Conservation (phyloP, 1,140 invertebrate species). For the Tetragonula clypearis region DNA sequence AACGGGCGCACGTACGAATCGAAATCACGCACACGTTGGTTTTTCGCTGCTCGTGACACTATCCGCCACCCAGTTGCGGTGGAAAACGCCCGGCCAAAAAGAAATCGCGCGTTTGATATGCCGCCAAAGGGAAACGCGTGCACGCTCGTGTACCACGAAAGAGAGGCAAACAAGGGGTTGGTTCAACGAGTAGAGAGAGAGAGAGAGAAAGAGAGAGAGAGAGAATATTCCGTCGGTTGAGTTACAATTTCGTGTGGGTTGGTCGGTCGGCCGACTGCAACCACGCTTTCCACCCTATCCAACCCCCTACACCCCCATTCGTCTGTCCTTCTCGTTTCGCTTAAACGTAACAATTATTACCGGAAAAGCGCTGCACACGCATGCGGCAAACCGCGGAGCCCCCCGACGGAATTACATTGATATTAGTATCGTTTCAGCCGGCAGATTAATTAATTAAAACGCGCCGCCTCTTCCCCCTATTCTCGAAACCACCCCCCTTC, state of each 20-base stretch:
- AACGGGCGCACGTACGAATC: background rate
- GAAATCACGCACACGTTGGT: background rate
- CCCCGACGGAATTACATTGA: constrained; percentile 76
- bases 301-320: background rate
- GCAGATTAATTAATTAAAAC: constrained; percentile 81
- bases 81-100: constrained; percentile 67
- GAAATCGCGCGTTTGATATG: constrained; percentile 80
- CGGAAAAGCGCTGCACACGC: constrained; percentile 70
- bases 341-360: constrained; percentile 72
- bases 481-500: constrained; percentile 23
- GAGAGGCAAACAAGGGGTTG: constrained; percentile 46
- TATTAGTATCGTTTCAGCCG: constrained; percentile 76
- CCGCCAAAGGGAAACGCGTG: constrained; percentile 75
- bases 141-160: constrained; percentile 57
- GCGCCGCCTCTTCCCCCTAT: constrained; percentile 50
- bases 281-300: constrained; percentile 50
- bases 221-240: constrained; percentile 66
- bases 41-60: constrained; percentile 74
- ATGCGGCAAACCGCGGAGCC: constrained; percentile 74
- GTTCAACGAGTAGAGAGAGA: background rate
- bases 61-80: constrained; percentile 38
- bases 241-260: constrained; percentile 72
- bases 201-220: constrained; percentile 56
- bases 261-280: constrained; percentile 65
- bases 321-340: constrained; percentile 45